Evolutionary conservation across 2,797 vertebrate species (phyloP).

Genomic region (Philypnodon macrostomus): DNA sequence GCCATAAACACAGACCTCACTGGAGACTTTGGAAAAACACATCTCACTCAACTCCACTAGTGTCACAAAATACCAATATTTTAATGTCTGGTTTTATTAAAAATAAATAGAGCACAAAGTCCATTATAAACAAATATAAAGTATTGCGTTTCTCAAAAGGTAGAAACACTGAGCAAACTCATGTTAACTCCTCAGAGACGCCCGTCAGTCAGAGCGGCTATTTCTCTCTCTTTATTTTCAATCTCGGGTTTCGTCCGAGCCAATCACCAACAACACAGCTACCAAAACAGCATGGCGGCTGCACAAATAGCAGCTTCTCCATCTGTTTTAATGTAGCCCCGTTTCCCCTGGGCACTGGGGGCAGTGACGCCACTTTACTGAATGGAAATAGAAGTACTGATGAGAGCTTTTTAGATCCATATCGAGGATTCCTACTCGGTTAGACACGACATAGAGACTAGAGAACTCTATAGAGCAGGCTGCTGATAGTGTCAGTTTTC

Average conservation of each 20-base stretch:
- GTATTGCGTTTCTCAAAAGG: slow-evolving; percentile 2
- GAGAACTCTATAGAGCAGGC: slow-evolving; percentile 47
- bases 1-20: no score
- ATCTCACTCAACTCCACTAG: no score
- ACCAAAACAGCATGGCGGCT: slow-evolving; percentile 52
- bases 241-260: slow-evolving; percentile 49
- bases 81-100: slow-evolving; percentile 3
- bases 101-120: slow-evolving; percentile 12
- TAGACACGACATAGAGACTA: slow-evolving; percentile 45
- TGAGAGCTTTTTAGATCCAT: slow-evolving; percentile 58
- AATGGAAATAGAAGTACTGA: slow-evolving; percentile 54
- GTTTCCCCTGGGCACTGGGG: slow-evolving; percentile 40
- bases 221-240: slow-evolving; percentile 70
- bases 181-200: slow-evolving; percentile 24
- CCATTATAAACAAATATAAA: slow-evolving; percentile 5
- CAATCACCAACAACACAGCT: slow-evolving; percentile 41
- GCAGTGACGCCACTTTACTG: slow-evolving; percentile 52
- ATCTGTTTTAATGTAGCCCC: slow-evolving; percentile 51
- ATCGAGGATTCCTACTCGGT: slow-evolving; percentile 45
- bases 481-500: slow-evolving; percentile 43
- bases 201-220: slow-evolving; percentile 60
- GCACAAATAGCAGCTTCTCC: slow-evolving; percentile 58
- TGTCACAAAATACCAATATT: slow-evolving; percentile 1
- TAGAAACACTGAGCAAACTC: slow-evolving; percentile 4
- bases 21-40: no score